Conservation (phyloP, 2,888 invertebrate species). For the Diabrotica balteata region DNA sequence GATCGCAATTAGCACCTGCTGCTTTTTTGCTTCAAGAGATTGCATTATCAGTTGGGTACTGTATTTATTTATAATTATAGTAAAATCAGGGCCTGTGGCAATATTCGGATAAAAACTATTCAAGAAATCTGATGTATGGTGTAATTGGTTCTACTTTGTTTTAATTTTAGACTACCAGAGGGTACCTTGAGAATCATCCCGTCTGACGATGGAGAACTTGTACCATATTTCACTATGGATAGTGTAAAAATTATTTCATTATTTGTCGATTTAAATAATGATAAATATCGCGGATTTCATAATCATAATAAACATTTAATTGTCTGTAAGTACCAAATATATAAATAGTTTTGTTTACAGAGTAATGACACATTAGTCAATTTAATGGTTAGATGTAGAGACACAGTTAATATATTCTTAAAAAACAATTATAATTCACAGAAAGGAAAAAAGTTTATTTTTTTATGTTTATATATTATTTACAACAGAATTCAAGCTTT, state of each 20-base stretch:
- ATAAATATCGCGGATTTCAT: constrained; percentile 39
- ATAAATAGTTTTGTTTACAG: no score
- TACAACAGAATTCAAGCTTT: no score
- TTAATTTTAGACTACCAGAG: constrained; percentile 44
- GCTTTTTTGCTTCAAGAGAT: constrained; percentile 61
- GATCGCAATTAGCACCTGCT: constrained; percentile 57
- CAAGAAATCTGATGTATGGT: no score
- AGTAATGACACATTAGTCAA: no score
- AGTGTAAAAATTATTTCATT: constrained; percentile 40
- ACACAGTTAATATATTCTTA: no score
- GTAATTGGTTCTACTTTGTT: neutral
- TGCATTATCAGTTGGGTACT: constrained; percentile 61
- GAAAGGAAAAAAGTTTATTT: no score
- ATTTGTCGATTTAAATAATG: constrained; percentile 42
- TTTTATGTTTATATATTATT: no score
- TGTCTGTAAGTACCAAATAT: constrained; percentile 37
- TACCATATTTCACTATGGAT: constrained; percentile 39
- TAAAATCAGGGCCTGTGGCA: no score
- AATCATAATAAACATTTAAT: constrained; percentile 41
- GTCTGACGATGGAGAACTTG: constrained; percentile 36
- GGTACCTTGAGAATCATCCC: constrained; percentile 47
- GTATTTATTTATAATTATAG: constrained; percentile 8
- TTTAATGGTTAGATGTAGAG: no score
- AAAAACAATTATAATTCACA: no score
- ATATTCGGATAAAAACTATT: no score